Evolutionary conservation across 2,113 vertebrate genomes (phyloP).

Genomic region (cattle (Bos taurus)): DNA sequence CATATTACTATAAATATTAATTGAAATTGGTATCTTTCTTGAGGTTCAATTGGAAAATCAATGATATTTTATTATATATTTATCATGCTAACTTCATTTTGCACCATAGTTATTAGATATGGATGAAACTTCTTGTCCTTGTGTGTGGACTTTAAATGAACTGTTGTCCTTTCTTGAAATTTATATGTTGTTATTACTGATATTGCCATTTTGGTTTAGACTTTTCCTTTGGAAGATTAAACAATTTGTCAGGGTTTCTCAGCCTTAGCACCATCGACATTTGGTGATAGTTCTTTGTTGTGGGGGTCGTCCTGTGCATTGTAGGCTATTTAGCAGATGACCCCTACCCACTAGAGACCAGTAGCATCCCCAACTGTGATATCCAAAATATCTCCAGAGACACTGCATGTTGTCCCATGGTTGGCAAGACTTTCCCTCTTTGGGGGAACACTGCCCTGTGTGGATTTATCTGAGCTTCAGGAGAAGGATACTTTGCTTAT

Average conservation of each 20-base stretch:
- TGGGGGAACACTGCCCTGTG: background rate
- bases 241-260: background rate
- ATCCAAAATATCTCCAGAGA: background rate
- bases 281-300: background rate
- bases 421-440: background rate
- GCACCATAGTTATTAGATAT: background rate
- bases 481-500: background rate
- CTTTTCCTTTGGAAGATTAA: background rate
- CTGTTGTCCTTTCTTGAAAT: background rate
- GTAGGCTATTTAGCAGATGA: background rate
- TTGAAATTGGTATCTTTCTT: background rate
- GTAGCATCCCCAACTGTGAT: background rate
- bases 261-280: background rate
- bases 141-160: background rate
- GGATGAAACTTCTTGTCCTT: background rate
- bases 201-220: background rate
- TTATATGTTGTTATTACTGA: background rate
- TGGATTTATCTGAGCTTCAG: background rate
- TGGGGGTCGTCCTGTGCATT: background rate
- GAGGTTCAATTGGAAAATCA: background rate
- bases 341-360: background rate
- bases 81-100: background rate
- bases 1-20: background rate
- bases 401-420: background rate
- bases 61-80: background rate